phyloP scores from a whole-genome alignment of 2,113 vertebrate species.

The Scalopus aquaticus region DNA sequence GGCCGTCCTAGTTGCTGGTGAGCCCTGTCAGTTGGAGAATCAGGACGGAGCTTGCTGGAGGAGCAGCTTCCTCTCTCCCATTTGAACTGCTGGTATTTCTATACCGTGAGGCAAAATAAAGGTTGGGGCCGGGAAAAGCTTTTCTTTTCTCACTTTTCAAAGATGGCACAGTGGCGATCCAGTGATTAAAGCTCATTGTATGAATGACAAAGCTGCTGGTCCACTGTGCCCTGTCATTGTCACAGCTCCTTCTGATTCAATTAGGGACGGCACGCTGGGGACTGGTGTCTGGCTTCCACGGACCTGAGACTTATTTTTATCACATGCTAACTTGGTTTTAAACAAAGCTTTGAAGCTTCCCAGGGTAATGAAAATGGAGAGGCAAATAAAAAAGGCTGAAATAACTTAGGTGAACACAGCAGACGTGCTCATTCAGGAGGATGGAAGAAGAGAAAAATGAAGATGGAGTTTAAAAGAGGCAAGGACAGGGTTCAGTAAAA shows the following conservation, averaged over 20 bases:
- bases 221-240: constrained; percentile 31
- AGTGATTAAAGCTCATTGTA: constrained; percentile 66
- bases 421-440: constrained; percentile 33
- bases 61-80: not conserved
- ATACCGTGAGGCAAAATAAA: not conserved
- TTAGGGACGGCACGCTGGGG: constrained; percentile 46
- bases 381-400: constrained; percentile 53
- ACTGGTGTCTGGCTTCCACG: constrained; percentile 33
- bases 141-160: constrained; percentile 50
- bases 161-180: constrained; percentile 45
- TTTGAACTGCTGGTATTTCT: constrained; percentile 27
- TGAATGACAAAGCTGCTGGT: constrained; percentile 40
- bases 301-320: constrained; percentile 69
- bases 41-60: not conserved
- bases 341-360: constrained; percentile 73
- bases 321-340: constrained; percentile 60
- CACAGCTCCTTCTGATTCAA: constrained; percentile 64
- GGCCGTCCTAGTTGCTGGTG: not conserved
- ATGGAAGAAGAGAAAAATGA: constrained; percentile 41
- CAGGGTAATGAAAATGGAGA: constrained; percentile 63
- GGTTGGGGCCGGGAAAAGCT: constrained; percentile 20
- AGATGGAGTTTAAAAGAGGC: constrained; percentile 40
- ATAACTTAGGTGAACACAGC: constrained; percentile 49
- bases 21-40: not conserved
- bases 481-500: not conserved